phyloP scores from a whole-genome alignment of 2,888 invertebrate genomes.

The Acrobasis suavella region DNA sequence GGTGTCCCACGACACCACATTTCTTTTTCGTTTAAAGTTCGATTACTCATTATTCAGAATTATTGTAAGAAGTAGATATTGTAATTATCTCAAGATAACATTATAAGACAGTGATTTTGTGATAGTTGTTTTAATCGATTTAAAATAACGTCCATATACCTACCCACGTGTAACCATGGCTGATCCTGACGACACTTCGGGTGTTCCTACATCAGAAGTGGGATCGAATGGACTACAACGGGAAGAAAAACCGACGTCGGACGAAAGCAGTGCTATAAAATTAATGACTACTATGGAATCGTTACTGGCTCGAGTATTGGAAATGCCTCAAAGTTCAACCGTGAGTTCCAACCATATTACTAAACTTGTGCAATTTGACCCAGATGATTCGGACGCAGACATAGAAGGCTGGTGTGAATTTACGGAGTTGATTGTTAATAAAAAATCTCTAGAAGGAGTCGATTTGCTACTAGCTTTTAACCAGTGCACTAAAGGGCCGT shows the following conservation, averaged over 20 bases:
- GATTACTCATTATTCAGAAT: no score
- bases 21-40: no score
- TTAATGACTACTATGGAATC: conserved; percentile 17
- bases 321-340: conserved; percentile 16
- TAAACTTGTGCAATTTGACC: conserved; percentile 28
- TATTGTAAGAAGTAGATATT: no score
- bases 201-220: conserved; percentile 18
- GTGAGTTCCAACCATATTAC: neutral
- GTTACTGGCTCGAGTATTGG: conserved; percentile 7
- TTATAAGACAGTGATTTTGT: no score
- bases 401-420: conserved; percentile 32
- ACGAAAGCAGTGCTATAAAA: conserved; percentile 14
- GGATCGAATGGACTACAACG: conserved; percentile 4
- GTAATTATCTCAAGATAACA: no score
- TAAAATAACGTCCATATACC: no score
- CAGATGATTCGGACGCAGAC: conserved; percentile 29
- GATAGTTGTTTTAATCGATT: no score
- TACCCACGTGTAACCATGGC: no score
- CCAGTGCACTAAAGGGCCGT: conserved; percentile 31
- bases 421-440: conserved; percentile 19
- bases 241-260: neutral
- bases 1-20: no score
- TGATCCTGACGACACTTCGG: no score
- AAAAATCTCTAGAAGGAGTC: conserved; percentile 3
- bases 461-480: conserved; percentile 14